phyloP scores from a whole-genome alignment of 2,113 vertebrate species.

The Etheostoma cragini region DNA sequence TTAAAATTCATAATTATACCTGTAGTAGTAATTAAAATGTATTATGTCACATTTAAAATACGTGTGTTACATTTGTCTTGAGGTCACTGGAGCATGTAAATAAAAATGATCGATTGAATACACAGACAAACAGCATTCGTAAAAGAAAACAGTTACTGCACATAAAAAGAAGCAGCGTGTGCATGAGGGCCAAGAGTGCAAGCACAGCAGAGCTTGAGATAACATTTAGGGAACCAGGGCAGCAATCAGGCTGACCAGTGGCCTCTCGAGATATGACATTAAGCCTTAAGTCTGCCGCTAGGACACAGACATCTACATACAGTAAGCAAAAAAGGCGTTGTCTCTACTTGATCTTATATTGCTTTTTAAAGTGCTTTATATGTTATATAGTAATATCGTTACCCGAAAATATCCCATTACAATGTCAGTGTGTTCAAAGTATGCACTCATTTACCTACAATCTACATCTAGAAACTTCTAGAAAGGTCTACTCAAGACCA shows the following conservation, averaged over 20 bases:
- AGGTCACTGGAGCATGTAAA: not conserved
- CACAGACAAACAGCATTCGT: not conserved
- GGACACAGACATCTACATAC: not conserved
- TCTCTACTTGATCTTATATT: not conserved
- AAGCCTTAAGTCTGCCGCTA: not conserved
- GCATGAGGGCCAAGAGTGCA: not conserved
- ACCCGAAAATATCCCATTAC: not conserved
- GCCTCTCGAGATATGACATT: not conserved
- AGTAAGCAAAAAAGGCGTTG: too few species aligned
- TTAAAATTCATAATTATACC: too few species aligned
- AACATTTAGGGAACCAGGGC: not conserved
- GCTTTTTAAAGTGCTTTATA: not conserved
- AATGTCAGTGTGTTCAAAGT: not conserved
- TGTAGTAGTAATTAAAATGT: not conserved
- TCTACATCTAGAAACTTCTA: conserved; percentile 28
- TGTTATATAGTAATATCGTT: not conserved
- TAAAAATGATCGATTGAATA: not conserved
- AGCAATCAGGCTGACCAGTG: not conserved
- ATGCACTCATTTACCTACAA: not conserved
- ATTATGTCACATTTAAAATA: not conserved
- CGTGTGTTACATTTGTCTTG: not conserved
- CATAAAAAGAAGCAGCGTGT: not conserved
- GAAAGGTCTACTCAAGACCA: conserved; percentile 19
- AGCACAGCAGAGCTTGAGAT: not conserved
- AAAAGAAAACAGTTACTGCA: not conserved